Base-by-base conservation (phyloP, 2,888 invertebrate genomes). In the Acanthosepion esculentum region DNA sequence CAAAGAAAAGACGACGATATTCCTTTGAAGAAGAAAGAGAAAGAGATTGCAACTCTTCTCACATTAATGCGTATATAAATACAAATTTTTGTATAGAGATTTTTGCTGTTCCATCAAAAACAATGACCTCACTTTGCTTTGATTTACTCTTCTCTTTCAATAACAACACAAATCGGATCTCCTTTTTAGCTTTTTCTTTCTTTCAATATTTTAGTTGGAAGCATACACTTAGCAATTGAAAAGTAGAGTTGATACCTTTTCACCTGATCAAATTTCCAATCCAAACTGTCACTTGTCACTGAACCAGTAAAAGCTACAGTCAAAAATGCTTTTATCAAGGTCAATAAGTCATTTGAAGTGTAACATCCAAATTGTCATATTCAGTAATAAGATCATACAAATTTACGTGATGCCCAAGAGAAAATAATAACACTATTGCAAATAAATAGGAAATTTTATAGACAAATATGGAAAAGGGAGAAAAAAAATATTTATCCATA, bases 231-330 rank as follows among this genome's bases (percentile, higher is more conserved):
- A 64, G 12, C 33, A 33, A n/a, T 18, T 33, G 78, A 20, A 59
- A 59, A 59, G 59, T 59, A 59, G 23, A 23, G 59, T 23, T 59
- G 20, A 59, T 59, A 59, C 59, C 59, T 20, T 59, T 20, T 59
- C 59, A 59, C 59, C 59, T 59, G 59, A 78, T 78, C 78, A 78
- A 78, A 78, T 78, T 15, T 78, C 78, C n/a, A 78, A 78, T 78
- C 78, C 33, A 78, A 78, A 78, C 78, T 78, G 78, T 78, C 78
- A 78, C 78, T 78, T 78, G 78, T 78, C n/a, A 78, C n/a, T n/a
- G n/a, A 78, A 78, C 33, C 78, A 78, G 78, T n/a, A 29, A 78
- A 78, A 29, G 78, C n/a, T n/a, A 78, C 55, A 55, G 23, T n/a
- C 78, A 78, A 78, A 78, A 78, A 78, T 12, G n/a, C 64, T 64